A percentile compares a stretch with the other conserved stretches of the same genome.
Conservation (phyloP, 2,888 invertebrate species). For the Ecdyonurus torrentis region DNA sequence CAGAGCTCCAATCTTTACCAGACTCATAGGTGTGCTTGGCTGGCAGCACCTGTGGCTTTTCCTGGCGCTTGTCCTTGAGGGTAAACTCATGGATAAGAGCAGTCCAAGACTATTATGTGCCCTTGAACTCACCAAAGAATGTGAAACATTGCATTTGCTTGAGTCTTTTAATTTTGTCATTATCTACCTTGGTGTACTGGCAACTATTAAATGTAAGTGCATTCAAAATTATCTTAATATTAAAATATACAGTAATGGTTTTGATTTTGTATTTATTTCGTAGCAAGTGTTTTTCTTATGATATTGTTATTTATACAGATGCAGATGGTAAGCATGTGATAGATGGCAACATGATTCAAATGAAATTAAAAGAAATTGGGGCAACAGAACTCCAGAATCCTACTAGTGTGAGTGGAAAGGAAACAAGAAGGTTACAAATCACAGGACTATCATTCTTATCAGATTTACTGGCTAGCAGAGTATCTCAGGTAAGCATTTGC, state of each 20-base stretch:
- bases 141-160: background rate
- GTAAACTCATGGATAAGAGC: conserved; percentile 41
- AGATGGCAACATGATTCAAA: background rate
- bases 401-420: background rate
- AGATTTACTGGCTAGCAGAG: background rate
- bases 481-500: background rate
- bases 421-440: background rate
- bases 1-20: conserved; percentile 58
- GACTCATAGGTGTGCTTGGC: conserved; percentile 53
- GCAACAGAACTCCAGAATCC: background rate
- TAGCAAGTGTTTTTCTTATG: background rate
- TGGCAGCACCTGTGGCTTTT: conserved; percentile 50
- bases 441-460: background rate
- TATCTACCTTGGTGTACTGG: background rate
- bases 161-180: background rate
- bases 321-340: background rate
- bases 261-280: too few relatives aligned
- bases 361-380: background rate
- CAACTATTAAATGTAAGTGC: background rate
- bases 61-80: conserved; percentile 50
- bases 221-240: background rate
- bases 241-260: too few relatives aligned
- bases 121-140: background rate
- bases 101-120: conserved; percentile 18
- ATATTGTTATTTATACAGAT: background rate